Conservation (phyloP, 1,140 invertebrate species). For the Choristoneura fumiferana region DNA sequence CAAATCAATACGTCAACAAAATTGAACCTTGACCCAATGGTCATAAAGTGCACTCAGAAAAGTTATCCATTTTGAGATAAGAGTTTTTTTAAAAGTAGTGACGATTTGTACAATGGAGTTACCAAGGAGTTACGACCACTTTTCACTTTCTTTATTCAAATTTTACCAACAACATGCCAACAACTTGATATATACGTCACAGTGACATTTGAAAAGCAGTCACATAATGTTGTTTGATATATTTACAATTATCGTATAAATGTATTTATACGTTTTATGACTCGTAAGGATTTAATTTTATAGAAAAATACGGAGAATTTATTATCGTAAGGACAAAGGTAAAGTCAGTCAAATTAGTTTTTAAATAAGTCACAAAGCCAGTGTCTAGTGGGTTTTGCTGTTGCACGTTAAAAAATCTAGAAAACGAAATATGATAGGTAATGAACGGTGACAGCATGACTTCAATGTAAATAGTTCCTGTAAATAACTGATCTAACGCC, state of each 20-base stretch:
- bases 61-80: too few relatives aligned
- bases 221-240: neutral
- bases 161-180: conserved; percentile 27
- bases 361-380: neutral
- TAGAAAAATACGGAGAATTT: conserved; percentile 13
- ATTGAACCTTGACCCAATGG: too few relatives aligned
- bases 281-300: conserved; percentile 7
- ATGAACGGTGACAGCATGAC: too few relatives aligned
- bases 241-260: neutral
- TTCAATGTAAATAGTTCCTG: too few relatives aligned
- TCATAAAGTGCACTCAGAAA: too few relatives aligned
- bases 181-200: neutral
- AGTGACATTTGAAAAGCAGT: neutral
- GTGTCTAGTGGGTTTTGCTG: too few relatives aligned
- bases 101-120: too few relatives aligned
- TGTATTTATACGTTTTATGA: neutral
- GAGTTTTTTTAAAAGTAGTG: too few relatives aligned
- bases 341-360: neutral
- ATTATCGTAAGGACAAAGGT: neutral
- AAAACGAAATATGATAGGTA: neutral
- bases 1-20: too few relatives aligned
- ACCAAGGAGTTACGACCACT: neutral
- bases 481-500: too few relatives aligned
- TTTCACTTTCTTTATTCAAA: conserved; percentile 28
- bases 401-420: neutral